phyloP scores from a whole-genome alignment of 2,888 invertebrate species.

The Ichneumon xanthorius region DNA sequence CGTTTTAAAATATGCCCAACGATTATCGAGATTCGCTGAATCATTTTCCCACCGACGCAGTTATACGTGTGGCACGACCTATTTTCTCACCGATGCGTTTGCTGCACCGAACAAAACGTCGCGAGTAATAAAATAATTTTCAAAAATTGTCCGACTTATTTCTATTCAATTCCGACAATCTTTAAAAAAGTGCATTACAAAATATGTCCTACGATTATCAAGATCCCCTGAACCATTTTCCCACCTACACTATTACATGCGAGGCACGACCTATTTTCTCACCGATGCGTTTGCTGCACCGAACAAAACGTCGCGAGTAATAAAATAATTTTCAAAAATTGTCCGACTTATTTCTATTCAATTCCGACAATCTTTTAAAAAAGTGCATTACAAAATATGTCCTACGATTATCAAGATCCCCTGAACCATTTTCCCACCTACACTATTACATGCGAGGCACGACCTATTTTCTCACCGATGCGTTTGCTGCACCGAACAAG shows the following conservation, averaged over 20 bases:
- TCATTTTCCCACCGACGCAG: neutral
- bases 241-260: neutral
- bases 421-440: neutral
- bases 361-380: neutral
- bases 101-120: neutral
- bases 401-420: too few species aligned
- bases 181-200: neutral
- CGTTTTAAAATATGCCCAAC: neutral
- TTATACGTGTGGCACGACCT: neutral
- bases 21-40: too few species aligned
- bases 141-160: too few species aligned
- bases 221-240: neutral
- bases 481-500: slow-evolving; percentile 7
- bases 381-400: neutral
- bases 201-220: too few species aligned
- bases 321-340: slow-evolving; percentile 45
- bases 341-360: too few species aligned
- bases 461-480: slow-evolving; percentile 8
- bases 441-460: neutral
- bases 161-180: neutral
- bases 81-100: slow-evolving; percentile 5
- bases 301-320: slow-evolving; percentile 13
- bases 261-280: slow-evolving; percentile 1
- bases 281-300: slow-evolving; percentile 9
- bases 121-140: slow-evolving; percentile 56